Conservation (phyloP, 2,888 invertebrate species). For the Strigamia maritima region DNA sequence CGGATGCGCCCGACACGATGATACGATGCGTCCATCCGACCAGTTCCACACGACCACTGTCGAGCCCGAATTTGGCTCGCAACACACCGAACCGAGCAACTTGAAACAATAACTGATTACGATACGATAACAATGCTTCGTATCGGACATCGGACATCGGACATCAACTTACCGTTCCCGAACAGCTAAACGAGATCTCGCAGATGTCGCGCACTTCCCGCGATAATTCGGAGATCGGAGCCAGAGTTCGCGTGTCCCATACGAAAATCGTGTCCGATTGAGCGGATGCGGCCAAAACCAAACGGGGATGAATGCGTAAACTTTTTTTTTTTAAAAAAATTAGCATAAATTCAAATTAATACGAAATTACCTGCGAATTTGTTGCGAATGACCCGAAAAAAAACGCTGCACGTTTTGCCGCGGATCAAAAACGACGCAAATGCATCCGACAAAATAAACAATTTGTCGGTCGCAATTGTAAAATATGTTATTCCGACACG, state of each 20-base stretch:
- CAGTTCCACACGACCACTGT: constrained; percentile 55
- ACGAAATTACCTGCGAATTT: constrained; percentile 52
- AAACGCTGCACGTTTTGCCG: constrained; percentile 51
- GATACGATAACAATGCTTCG: not conserved
- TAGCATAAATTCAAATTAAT: not conserved
- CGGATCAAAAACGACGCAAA: constrained; percentile 53
- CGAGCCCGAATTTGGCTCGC: constrained; percentile 51
- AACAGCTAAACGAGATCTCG: constrained; percentile 52
- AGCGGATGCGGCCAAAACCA: constrained; percentile 52
- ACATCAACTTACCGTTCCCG: constrained; percentile 47
- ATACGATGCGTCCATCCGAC: constrained; percentile 54
- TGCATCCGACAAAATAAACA: constrained; percentile 56
- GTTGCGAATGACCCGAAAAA: constrained; percentile 54
- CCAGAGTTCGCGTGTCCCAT: constrained; percentile 51
- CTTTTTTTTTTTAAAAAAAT: constrained; percentile 45
- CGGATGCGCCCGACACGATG: constrained; percentile 47
- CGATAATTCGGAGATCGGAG: constrained; percentile 52
- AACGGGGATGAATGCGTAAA: constrained; percentile 52
- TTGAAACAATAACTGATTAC: not conserved
- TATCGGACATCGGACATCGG: too few species aligned
- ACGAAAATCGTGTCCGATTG: constrained; percentile 55
- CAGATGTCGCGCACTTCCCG: constrained; percentile 52
- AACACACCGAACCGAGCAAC: constrained; percentile 52
- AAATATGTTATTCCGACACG: constrained; percentile 53
- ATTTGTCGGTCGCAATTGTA: constrained; percentile 52